Conservation (phyloP, 2,888 invertebrate genomes). For the Malacosoma neustria region DNA sequence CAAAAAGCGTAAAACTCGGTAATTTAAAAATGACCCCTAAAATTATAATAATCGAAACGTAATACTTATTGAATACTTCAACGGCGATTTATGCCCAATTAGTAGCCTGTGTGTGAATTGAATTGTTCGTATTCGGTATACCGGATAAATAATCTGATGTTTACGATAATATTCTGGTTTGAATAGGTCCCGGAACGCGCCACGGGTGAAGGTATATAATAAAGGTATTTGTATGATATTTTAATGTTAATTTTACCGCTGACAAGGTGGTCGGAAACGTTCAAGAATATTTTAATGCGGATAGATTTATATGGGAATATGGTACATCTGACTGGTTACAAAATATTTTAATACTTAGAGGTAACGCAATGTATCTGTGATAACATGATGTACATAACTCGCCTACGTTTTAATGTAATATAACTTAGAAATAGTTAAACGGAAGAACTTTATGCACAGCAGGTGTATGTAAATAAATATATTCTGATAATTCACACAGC, state of each 20-base stretch:
- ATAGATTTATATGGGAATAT: not conserved
- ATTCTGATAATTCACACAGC: too few relatives aligned
- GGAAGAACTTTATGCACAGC: too few relatives aligned
- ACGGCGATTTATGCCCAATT: slow-evolving; percentile 70
- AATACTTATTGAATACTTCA: slow-evolving; percentile 68
- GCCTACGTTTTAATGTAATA: too few relatives aligned
- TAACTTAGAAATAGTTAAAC: too few relatives aligned
- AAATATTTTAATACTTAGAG: too few relatives aligned
- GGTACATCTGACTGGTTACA: too few relatives aligned
- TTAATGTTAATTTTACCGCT: slow-evolving; percentile 56
- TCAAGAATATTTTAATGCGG: slow-evolving; percentile 10
- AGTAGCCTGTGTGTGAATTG: slow-evolving; percentile 69
- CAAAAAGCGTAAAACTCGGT: too few relatives aligned
- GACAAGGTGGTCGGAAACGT: slow-evolving; percentile 59
- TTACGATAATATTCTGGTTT: slow-evolving; percentile 68
- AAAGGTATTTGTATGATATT: slow-evolving; percentile 50
- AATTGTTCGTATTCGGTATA: slow-evolving; percentile 69
- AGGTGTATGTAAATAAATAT: too few relatives aligned
- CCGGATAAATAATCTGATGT: slow-evolving; percentile 72
- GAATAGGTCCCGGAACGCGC: slow-evolving; percentile 49
- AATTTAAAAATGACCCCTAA: too few relatives aligned
- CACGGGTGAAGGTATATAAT: slow-evolving; percentile 35
- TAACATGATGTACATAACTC: too few relatives aligned
- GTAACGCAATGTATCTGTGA: too few relatives aligned
- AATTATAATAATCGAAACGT: slow-evolving; percentile 67